Percentiles rank a stretch among this genome's conserved stretches.
phyloP scores from a whole-genome alignment of 2,797 vertebrate species.

The Saxicola maurus region DNA sequence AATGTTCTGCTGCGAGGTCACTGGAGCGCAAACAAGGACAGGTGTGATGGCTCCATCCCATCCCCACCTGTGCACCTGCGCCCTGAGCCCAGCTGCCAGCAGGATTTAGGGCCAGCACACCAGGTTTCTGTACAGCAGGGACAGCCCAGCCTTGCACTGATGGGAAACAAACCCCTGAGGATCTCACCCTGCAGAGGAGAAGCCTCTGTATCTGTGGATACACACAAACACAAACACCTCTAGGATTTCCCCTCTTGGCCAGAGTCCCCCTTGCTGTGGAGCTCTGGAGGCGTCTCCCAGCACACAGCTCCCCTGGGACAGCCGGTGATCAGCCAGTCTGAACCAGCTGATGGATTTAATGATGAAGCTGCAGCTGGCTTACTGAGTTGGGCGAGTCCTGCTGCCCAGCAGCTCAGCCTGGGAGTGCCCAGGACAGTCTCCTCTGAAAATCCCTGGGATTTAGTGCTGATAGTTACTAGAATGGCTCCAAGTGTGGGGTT shows the following conservation, averaged over 20 bases:
- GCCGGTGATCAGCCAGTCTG: not conserved
- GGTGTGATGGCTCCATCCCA: not conserved
- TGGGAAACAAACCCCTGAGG: not conserved
- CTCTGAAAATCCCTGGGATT: not conserved
- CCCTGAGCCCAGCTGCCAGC: not conserved
- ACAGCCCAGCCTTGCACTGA: not conserved
- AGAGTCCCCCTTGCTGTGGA: not conserved
- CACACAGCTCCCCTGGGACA: not conserved
- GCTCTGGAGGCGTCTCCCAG: not conserved
- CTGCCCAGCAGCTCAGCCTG: not conserved
- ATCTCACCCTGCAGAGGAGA: not conserved
- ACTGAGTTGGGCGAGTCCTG: not conserved
- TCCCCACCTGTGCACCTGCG: accelerated
- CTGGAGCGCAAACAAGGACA: not conserved
- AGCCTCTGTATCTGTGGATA: not conserved
- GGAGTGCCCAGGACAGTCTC: not conserved
- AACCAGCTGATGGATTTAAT: not conserved
- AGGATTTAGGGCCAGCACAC: not conserved
- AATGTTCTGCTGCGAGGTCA: not conserved
- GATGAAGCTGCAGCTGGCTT: not conserved
- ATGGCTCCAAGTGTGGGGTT: not conserved
- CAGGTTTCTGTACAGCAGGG: not conserved
- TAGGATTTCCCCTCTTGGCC: not conserved
- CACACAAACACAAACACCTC: not conserved
- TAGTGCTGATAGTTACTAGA: not conserved